Base-by-base conservation (phyloP, 2,888 invertebrate species). In the Acheta domesticus region DNA sequence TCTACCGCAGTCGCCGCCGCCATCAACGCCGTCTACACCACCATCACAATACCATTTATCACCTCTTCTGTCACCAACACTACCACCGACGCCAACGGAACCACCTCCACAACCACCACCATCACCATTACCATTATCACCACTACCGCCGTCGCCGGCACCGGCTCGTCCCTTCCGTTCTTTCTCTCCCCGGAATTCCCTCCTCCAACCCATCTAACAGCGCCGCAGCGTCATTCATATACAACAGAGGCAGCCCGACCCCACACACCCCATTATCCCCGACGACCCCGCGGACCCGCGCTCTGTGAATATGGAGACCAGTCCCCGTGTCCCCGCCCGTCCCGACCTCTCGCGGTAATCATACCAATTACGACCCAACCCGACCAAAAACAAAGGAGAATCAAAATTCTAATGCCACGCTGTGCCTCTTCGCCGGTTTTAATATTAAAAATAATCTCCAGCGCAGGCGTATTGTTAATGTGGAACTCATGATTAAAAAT, bases 311-410 rank as follows among this genome's bases (percentile, higher is more conserved):
- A 62, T 62, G 62, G 62, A 62, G 62, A 62, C 62, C 62, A 62
- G 62, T 14, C 62, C 62, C n/a, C n/a, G 62, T 62, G 16, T 62
- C 62, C 62, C 62, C 62, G 62, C n/a, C 62, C 62, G 62, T n/a
- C 62, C 62, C 62, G 62, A 62, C 62, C 62, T 62, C 62, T 62
- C 62, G 62, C 62, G 62, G 62, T 62, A 62, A 62, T 62, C 62
- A 62, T 62, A 62, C 62, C 62, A 62, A 62, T 62, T 62, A 62
- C 62, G 62, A 1, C 62, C n/a, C 62, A n/a, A 16, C 62, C 62
- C 62, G 16, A n/a, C n/a, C 62, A 62, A 62, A 62, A 62, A 62
- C 62, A 62, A 62, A 62, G 62, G 62, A 62, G 62, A 62, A 62
- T 62, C 62, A 62, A 62, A 62, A 62, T 62, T 62, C 62, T 62